phyloP scores from a whole-genome alignment of 2,113 vertebrate genomes.

The Alouatta palliata region DNA sequence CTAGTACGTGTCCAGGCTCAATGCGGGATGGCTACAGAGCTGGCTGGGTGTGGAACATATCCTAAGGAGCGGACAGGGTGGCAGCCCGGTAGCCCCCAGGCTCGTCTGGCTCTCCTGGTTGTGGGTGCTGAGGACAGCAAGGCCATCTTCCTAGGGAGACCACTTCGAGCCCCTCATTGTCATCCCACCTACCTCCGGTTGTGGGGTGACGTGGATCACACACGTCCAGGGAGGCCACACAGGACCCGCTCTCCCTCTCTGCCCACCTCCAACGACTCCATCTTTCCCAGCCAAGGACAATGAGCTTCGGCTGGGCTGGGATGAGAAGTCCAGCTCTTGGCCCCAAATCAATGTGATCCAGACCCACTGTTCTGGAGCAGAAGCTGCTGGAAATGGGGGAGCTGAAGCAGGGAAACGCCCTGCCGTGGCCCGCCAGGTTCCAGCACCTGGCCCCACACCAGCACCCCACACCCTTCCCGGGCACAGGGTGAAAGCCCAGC shows the following conservation, averaged over 20 bases:
- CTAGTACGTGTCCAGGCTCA: background rate
- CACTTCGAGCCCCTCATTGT: background rate
- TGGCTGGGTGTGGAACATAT: background rate
- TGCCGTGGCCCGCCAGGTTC: fast-evolving
- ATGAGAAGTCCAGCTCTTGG: background rate
- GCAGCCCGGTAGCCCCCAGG: fast-evolving
- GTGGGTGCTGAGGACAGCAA: background rate
- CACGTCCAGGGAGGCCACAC: background rate
- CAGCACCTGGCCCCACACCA: background rate
- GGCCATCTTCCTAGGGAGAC: background rate
- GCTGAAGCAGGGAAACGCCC: fast-evolving
- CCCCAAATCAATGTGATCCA: fast-evolving
- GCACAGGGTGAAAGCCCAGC: background rate
- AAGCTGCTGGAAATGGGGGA: background rate
- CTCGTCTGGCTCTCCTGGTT: background rate
- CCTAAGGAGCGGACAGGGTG: background rate
- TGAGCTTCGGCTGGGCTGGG: fast-evolving
- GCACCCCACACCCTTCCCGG: too few species aligned
- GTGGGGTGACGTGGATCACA: too few species aligned
- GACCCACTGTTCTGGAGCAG: background rate
- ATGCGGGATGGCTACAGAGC: fast-evolving
- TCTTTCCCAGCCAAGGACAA: fast-evolving
- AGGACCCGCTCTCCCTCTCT: fast-evolving
- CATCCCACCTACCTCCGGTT: background rate
- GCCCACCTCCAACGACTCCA: background rate